phyloP scores from a whole-genome alignment of 1,140 invertebrate genomes.

The Theocolax elegans region DNA sequence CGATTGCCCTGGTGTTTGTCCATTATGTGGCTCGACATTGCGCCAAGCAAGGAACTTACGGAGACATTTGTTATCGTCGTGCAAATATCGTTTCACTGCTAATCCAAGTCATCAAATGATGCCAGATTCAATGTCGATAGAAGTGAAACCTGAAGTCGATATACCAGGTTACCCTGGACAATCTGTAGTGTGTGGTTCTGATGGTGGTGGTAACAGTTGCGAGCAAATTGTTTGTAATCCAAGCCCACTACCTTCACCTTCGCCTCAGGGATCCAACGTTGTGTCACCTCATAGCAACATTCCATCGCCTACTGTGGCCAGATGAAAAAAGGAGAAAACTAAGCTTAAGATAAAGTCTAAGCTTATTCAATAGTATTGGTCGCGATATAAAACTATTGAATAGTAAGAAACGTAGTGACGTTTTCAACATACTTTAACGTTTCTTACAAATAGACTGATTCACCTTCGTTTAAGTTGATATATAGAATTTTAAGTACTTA shows the following conservation, averaged over 20 bases:
- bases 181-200: constrained; percentile 51
- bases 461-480: constrained; percentile 27
- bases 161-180: constrained; percentile 50
- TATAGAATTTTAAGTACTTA: constrained; percentile 43
- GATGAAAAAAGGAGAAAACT: constrained; percentile 55
- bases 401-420: constrained; percentile 11
- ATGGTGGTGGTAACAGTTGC: constrained; percentile 57
- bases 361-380: constrained; percentile 30
- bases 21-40: constrained; percentile 71
- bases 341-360: constrained; percentile 35
- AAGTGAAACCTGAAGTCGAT: constrained; percentile 61
- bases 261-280: constrained; percentile 51
- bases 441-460: constrained; percentile 31
- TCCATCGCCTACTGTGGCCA: constrained; percentile 60
- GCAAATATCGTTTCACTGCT: constrained; percentile 62
- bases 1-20: constrained; percentile 73
- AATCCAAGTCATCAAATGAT: constrained; percentile 51
- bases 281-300: constrained; percentile 58
- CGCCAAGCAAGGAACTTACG: constrained; percentile 71
- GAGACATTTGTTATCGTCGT: constrained; percentile 68
- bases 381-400: not conserved
- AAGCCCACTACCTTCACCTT: constrained; percentile 58
- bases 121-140: constrained; percentile 54
- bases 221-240: constrained; percentile 65
- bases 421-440: no score